These are phyloP conservation scores for Fregata magnificens DNA, from an alignment of 2,113 vertebrate genomes.

Conservation along the genomic window DNA sequence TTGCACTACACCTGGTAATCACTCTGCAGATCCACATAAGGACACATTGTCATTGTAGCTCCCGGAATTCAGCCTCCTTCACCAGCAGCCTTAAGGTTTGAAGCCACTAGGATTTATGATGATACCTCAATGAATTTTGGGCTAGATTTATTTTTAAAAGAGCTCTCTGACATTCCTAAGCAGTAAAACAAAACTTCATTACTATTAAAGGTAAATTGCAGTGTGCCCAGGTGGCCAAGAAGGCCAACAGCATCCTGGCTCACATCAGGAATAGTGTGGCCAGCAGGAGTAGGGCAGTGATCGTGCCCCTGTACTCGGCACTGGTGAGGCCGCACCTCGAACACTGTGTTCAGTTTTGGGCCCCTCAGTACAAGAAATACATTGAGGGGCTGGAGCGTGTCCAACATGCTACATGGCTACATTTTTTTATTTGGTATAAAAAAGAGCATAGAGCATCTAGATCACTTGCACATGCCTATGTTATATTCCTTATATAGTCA, in stretches of 20 bases:
- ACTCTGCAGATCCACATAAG: not conserved
- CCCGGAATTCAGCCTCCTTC: not conserved
- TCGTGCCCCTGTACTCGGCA: not conserved
- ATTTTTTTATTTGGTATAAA: not conserved
- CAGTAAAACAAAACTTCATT: not conserved
- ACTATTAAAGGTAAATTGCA: not conserved
- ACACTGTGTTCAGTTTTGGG: not conserved
- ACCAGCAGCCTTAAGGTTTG: not conserved
- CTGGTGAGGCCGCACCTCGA: fast-evolving
- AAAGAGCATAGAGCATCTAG: not conserved
- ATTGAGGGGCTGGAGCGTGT: fast-evolving
- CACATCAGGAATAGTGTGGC: not conserved
- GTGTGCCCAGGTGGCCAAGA: not conserved
- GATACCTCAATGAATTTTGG: not conserved
- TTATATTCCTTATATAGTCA: not conserved
- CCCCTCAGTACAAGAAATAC: not conserved
- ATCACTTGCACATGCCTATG: not conserved
- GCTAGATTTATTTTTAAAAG: not conserved
- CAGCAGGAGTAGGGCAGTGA: not conserved
- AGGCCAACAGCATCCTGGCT: not conserved
- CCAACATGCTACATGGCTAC: not conserved
- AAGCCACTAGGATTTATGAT: not conserved
- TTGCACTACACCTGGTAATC: fast-evolving
- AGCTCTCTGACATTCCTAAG: not conserved
- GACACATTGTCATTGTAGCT: not conserved